Evolutionary conservation across 2,888 invertebrate species (phyloP).

Genomic region (Macaria notata): DNA sequence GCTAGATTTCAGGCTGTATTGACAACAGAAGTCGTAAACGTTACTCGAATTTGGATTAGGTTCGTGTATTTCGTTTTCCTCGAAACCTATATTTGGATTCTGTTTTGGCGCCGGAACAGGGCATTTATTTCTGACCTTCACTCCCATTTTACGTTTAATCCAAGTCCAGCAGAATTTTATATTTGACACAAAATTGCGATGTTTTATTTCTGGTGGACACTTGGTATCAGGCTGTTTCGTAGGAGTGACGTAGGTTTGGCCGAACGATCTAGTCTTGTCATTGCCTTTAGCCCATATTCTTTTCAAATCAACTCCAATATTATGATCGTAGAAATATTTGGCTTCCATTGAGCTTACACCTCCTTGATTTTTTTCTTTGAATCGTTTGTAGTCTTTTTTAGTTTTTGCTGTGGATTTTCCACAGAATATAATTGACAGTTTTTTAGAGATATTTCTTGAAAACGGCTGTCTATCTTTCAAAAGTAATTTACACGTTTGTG

Average conservation of each 20-base stretch:
- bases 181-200: conserved; percentile 32
- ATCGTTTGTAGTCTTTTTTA: conserved; percentile 3
- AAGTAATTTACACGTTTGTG: no score
- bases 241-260: conserved; percentile 37
- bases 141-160: conserved; percentile 23
- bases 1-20: conserved; percentile 47
- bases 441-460: no score
- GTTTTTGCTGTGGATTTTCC: no score
- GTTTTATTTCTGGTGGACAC: conserved; percentile 27
- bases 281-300: conserved; percentile 21
- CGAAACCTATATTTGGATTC: neutral
- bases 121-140: neutral
- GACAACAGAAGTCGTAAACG: conserved; percentile 48
- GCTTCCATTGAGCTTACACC: conserved; percentile 25
- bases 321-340: conserved; percentile 28
- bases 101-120: neutral
- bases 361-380: conserved; percentile 25
- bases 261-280: conserved; percentile 34
- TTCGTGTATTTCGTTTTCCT: conserved; percentile 24
- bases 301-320: conserved; percentile 29
- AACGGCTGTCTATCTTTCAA: no score
- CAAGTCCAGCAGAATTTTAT: conserved; percentile 43
- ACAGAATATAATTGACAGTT: no score
- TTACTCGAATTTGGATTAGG: conserved; percentile 26
- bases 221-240: conserved; percentile 23